Evolutionary conservation across 2,797 vertebrate species (phyloP).

Genomic region (Tangara arthus): DNA sequence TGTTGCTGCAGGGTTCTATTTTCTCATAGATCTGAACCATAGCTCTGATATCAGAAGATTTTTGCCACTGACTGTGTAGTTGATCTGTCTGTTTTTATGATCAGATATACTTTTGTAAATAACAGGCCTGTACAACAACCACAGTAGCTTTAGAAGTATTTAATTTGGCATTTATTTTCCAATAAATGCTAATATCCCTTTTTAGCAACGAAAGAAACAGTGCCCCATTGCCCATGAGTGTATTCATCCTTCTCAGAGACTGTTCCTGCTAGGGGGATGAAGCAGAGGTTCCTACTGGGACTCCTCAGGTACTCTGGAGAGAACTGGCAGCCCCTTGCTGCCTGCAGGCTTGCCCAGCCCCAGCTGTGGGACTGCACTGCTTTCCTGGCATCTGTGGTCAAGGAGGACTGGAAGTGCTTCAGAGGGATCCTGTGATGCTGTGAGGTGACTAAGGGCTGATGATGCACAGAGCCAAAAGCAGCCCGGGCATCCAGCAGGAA

Average conservation of each 20-base stretch:
- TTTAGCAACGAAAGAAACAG: neutral
- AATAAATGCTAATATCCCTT: neutral
- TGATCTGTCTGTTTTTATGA: neutral
- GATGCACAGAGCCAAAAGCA: neutral
- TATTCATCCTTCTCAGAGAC: neutral
- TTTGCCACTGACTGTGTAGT: neutral
- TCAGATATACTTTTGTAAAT: neutral
- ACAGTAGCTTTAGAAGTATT: neutral
- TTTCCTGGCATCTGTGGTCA: neutral
- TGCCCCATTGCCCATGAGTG: neutral
- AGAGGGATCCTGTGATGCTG: neutral
- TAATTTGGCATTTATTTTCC: constrained; percentile 3
- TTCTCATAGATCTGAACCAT: neutral
- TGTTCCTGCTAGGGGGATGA: neutral
- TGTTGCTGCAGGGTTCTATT: neutral
- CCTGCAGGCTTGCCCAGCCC: neutral
- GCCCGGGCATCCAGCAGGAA: neutral
- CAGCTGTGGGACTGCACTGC: neutral
- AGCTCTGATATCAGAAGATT: neutral
- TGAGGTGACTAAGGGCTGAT: neutral
- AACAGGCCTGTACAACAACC: neutral
- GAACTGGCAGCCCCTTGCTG: neutral
- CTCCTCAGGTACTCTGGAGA: neutral
- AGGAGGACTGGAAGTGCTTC: constrained; percentile 3
- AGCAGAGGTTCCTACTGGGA: neutral